Evolutionary conservation across 2,113 vertebrate genomes (phyloP), one percentile per base, ranked within the genome.

Genomic region (Thalassarche chlororhynchos): DNA sequence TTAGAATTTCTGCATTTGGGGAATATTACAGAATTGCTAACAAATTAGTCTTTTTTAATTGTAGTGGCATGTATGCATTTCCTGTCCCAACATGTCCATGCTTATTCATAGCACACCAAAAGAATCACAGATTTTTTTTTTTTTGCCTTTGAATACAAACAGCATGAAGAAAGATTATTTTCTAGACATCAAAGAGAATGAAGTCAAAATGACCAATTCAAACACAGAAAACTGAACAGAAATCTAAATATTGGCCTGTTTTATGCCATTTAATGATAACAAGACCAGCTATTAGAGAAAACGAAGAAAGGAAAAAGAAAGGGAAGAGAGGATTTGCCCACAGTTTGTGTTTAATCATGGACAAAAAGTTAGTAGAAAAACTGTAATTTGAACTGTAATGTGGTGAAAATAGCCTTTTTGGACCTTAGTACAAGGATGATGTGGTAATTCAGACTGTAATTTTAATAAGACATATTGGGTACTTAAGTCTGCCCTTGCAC

Each of bases 1-100:
- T 98, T 97, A 97, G 90, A 96, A 95, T 95, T 96, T 96, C 95
- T 97, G 82, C 69, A 93, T 98, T 98, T 98, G 97, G 98, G 94
- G 96, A 94, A 89, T 94, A 97, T 87, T 93, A 89, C 13, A 34
- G 87, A 88, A 97, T 94, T 97, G 94, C 96, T 95, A 97, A 94
- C 81, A 97, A 97, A 95, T 97, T 97, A 72, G 70, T 96, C 81
- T 87, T 87, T 96, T 87, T 97, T 96, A 97, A 97, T 97, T 92
- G 91, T 89, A 93, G 89, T 96, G 95, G 91, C 92, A 89, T 97
- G 89, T 95, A 89, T 97, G 78, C 31, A 60, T 94, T 96, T 98
- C 94, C 96, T 94, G 90, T 46, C 82, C 84, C 65, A 96, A 77
- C 47, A 69, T 91, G 38, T n/a, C 64, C n/a, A 15, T 86, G 72